Evolutionary conservation across 1,140 invertebrate species (phyloP), one percentile per base, ranked within the genome.

Genomic region (Cephus cinctus): DNA sequence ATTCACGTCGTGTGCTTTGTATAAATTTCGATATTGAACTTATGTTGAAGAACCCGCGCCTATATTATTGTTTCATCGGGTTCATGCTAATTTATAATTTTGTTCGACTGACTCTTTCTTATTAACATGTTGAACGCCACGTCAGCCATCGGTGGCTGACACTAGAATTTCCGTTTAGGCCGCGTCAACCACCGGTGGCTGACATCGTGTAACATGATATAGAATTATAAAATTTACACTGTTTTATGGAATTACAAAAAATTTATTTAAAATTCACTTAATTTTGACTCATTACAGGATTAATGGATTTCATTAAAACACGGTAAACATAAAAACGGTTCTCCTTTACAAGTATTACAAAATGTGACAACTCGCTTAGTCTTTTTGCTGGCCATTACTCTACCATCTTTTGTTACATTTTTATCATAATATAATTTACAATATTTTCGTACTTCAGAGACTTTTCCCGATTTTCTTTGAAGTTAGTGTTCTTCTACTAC

Each of bases 241-340:
- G 8, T 39, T 47, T 47, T 38, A 36, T 23, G 2, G 14, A 38
- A 38, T 47, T 47, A 25, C 21, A 11, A 12, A 39, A 47, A 2
- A 22, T 39, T 47, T 38, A 47, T 39, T 12, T 38, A 15, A 47
- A 47, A 25, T 20, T 39, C 22, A 39, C 21, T 23, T 47, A 20
- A 39, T 23, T 27, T 25, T 27, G 15, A 22, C 30, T 38, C 20
- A 47, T 38, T 47, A 27, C 22, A 27, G 31, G 16, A 34, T 43
- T 48, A 48, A 42, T 48, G 27, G 19, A 34, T 48, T 42, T 34
- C 35, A 48, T 34, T 48, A 25, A 48, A 48, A 41, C 46, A 48
- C 16, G 32, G 42, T 50, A 50, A 45, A 50, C 34, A 50, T 39
- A 36, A 50, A 50, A 50, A 50, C 15, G 42, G 42, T 45, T 50